Conservation (phyloP, 2,797 vertebrate genomes). For the Alectoris magna region DNA sequence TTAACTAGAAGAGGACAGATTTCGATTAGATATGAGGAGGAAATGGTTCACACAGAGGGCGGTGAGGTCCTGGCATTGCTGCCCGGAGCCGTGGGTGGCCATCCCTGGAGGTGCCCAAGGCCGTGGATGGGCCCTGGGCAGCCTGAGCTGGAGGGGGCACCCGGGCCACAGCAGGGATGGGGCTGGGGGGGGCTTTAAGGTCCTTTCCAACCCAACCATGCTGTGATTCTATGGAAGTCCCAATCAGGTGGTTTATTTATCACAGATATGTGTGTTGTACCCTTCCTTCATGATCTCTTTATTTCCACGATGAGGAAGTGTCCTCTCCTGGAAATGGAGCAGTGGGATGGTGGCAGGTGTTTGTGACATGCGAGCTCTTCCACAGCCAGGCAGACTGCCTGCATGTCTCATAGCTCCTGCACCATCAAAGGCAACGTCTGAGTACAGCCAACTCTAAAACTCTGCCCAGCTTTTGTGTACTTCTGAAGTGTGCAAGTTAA, state of each 20-base stretch:
- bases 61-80: too few relatives aligned
- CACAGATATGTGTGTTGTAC: neutral
- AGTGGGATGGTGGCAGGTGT: accelerated
- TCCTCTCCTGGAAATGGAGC: neutral
- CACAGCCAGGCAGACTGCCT: neutral
- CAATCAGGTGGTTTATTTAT: neutral
- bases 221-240: neutral
- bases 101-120: too few relatives aligned
- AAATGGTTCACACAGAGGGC: too few relatives aligned
- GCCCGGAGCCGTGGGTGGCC: too few relatives aligned
- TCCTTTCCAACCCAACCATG: too few relatives aligned
- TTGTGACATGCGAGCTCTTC: accelerated
- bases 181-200: too few relatives aligned
- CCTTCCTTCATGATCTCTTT: too few relatives aligned
- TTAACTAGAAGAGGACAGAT: too few relatives aligned
- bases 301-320: neutral
- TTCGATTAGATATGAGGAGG: too few relatives aligned
- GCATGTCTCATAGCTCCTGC: accelerated
- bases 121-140: too few relatives aligned
- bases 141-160: too few relatives aligned
- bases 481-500: accelerated
- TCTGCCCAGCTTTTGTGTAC: neutral
- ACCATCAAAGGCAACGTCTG: accelerated
- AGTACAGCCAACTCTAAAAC: neutral
- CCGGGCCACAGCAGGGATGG: too few relatives aligned